Evolutionary conservation across 2,113 vertebrate genomes (phyloP), one percentile per base, ranked within the genome.

Genomic region (Eptesicus fuscus): DNA sequence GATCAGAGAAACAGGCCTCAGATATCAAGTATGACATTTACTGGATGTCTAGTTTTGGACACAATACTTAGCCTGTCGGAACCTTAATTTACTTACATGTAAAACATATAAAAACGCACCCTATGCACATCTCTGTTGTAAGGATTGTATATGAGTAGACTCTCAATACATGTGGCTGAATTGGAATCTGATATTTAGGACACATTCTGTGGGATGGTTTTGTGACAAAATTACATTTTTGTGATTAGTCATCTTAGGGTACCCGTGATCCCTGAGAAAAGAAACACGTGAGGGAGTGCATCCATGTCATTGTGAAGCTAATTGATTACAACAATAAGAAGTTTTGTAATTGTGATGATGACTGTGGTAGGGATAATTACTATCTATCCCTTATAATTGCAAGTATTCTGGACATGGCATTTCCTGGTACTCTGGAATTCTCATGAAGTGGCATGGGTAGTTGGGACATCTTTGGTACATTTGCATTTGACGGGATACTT

Each of bases 361-460:
- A 94, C 49, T 93, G 30, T 42, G 93, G 82, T 63, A 47, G 42
- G 37, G 73, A 71, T 94, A 95, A 97, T 96, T 96, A 71, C n/a
- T n/a, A 30, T 65, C 30, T 37, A n/a, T 65, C 74, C 53, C n/a
- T 95, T 90, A 53, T 96, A 95, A 93, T 95, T 92, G 80, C 67
- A 92, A 53, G 67, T 91, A 77, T 93, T 37, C 20, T 93, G 91
- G 40, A 94, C n/a, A 44, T 49, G 85, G 37, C 80, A 79, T 80
- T 93, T 85, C 84, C 32, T 92, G 67, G 69, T 92, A 76, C 56
- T 88, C 80, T 88, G 67, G 63, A 84, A 85, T 88, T 95, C 77
- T 92, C n/a, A 59, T 71, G n/a, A 83, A 96, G 37, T 71, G 70
- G n/a, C 40, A 73, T 63, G 56, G 56, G 20, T 92, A 44, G 47